Base-by-base conservation (phyloP, 1,140 invertebrate genomes). In the Ceratosolen fusciceps region DNA sequence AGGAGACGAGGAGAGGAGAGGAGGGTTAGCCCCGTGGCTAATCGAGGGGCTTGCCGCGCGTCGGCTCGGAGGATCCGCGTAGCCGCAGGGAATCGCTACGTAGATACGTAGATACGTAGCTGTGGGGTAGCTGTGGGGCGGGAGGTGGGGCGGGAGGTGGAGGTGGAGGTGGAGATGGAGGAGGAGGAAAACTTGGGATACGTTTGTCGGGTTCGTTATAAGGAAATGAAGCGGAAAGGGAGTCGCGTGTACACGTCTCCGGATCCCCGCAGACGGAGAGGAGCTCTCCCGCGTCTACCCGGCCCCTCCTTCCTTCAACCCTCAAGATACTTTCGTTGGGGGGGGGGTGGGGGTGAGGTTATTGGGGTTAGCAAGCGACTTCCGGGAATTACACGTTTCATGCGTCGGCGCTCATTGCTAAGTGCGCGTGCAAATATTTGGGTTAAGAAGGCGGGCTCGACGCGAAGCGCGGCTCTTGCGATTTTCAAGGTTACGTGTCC, bases 151-250 rank as follows among this genome's bases (percentile, higher is more conserved):
- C 9, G 54, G 26, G 54, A 8, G 54, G 26, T 12, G 1, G 56
- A 60, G 58, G 14, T 21, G 49, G 19, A 19, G 26, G 12, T 21
- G 19, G n/a, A 2, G 24, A 56, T 21, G 34, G 16, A 19, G 31
- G 60, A 26, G 37, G 39, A 19, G n/a, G 37, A 47, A 47, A 47
- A 70, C 37, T 70, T 47, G 67, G n/a, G n/a, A n/a, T 49, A 70
- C 9, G 24, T 70, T 70, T 26, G 37, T 26, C 21, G 39, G 12
- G 72, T 73, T 34, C 31, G 19, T 12, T 39, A 43, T 74, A 74
- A 74, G 56, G 72, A 74, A 74, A 74, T 62, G 72, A 74, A 62
- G 72, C 56, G 72, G 56, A 74, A 74, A 74, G 56, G 12, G 54
- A 60, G 24, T 70, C 24, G 34, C 26, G 37, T 56, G 71, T 31